A percentile compares a stretch with the other conserved stretches of the same genome.
Evolutionary conservation across 2,113 vertebrate genomes (phyloP).

Genomic region (Henicopernis longicauda): DNA sequence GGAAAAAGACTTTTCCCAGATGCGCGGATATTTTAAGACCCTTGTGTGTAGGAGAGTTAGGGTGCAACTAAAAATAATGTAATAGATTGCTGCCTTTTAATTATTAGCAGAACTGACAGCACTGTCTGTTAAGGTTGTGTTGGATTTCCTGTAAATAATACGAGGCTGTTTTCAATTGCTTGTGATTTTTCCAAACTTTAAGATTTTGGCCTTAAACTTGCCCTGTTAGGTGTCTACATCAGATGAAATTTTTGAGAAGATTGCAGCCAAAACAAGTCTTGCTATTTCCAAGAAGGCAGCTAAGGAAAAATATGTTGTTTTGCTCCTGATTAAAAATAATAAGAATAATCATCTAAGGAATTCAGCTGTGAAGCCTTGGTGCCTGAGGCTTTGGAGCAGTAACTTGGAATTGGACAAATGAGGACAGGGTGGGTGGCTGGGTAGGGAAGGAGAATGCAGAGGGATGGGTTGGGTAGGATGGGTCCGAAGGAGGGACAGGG

Average conservation of each 20-base stretch:
- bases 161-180: neutral
- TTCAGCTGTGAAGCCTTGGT: neutral
- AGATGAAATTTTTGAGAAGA: neutral
- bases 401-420: neutral
- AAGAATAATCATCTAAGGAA: neutral
- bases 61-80: conserved; percentile 11
- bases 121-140: neutral
- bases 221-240: neutral
- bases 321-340: neutral
- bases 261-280: neutral
- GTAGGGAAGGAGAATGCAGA: neutral
- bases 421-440: neutral
- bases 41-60: neutral
- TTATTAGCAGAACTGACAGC: neutral
- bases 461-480: neutral
- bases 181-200: neutral
- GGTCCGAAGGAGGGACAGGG: neutral
- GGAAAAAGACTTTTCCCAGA: conserved; percentile 39
- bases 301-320: neutral
- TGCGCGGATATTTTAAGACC: conserved; percentile 16
- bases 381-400: neutral
- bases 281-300: neutral
- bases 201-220: neutral
- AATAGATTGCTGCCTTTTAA: neutral
- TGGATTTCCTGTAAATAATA: neutral